Conservation (phyloP, 2,888 invertebrate genomes). For the Drosophila fungiperda region DNA sequence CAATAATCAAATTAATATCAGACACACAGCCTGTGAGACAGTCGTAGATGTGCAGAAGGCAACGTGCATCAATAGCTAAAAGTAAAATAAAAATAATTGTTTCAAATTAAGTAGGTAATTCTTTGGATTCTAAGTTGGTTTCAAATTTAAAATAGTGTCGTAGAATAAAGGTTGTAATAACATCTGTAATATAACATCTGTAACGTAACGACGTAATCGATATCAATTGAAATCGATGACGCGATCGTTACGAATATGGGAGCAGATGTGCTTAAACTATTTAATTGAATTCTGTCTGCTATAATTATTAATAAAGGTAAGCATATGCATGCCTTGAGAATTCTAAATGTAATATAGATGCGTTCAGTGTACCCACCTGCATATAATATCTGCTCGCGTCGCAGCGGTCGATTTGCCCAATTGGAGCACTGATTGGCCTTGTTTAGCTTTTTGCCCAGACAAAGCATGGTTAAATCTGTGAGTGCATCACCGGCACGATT, state of each 20-base stretch:
- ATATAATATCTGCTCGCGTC: constrained; percentile 91
- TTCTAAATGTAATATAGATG: background rate
- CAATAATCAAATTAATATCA: constrained; percentile 79
- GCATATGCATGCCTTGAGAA: background rate
- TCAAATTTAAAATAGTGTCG: background rate
- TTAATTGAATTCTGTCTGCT: background rate
- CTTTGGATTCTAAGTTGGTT: background rate
- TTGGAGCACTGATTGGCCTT: constrained; percentile 97
- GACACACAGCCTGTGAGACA: constrained; percentile 85
- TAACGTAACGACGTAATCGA: background rate
- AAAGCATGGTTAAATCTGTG: constrained; percentile 90
- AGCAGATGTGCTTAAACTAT: background rate
- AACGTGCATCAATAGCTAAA: constrained; percentile 93
- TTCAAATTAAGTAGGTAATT: background rate
- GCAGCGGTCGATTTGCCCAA: constrained; percentile 94
- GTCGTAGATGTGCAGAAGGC: constrained; percentile 92
- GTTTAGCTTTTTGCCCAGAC: constrained; percentile 91
- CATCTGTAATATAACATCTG: background rate
- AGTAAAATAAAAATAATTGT: background rate
- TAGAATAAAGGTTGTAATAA: background rate
- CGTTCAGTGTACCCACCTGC: constrained; percentile 86
- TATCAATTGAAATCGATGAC: background rate
- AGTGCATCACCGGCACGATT: constrained; percentile 87
- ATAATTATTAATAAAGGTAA: background rate
- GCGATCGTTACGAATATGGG: background rate